Conservation (phyloP, 2,888 invertebrate species). For the Cheilosia grossa region DNA sequence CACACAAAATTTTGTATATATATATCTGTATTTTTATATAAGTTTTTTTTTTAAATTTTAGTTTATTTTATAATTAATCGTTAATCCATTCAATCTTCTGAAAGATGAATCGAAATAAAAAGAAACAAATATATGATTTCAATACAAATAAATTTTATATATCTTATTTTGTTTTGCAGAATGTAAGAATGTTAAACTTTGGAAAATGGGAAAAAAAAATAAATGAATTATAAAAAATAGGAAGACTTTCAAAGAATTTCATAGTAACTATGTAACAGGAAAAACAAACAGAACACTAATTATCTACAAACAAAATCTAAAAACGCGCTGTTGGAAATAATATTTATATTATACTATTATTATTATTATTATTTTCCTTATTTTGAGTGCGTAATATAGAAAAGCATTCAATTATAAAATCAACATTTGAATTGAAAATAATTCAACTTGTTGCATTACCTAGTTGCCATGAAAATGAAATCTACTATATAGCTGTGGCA, state of each 20-base stretch:
- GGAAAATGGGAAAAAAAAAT: conserved; percentile 73
- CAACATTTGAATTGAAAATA: no score
- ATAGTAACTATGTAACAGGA: conserved; percentile 15
- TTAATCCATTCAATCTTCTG: conserved; percentile 84
- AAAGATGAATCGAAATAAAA: conserved; percentile 82
- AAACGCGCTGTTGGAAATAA: no score
- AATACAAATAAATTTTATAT: conserved; percentile 63
- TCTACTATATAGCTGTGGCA: no score
- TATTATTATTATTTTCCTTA: no score
- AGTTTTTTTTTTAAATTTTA: conserved; percentile 70
- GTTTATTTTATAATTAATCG: conserved; percentile 78
- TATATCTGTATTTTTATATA: conserved; percentile 75
- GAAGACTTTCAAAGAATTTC: conserved; percentile 22
- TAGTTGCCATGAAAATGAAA: no score
- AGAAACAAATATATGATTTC: conserved; percentile 77
- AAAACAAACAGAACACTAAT: conserved; percentile 10
- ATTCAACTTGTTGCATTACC: no score
- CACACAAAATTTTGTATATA: conserved; percentile 82
- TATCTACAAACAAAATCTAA: neutral
- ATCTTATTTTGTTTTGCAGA: conserved; percentile 61
- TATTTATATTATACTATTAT: no score
- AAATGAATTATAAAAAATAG: conserved; percentile 49
- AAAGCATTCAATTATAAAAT: no score
- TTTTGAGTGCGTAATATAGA: no score
- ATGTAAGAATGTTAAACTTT: conserved; percentile 75